These are phyloP conservation scores for Apocrypta bakeri DNA, from an alignment of 1,140 invertebrate species.

Conservation along the genomic window DNA sequence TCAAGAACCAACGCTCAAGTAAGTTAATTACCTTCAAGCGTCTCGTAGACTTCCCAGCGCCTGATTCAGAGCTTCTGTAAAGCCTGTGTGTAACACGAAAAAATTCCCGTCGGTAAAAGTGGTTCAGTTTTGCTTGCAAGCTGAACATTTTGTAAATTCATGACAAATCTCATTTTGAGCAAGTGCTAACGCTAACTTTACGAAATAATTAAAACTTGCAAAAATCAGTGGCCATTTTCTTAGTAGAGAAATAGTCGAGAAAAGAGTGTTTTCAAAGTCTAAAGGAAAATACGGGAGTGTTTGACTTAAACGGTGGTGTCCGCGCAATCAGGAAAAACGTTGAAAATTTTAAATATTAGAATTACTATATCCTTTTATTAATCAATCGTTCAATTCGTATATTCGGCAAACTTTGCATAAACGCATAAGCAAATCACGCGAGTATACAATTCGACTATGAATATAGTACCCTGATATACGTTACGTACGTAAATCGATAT, in stretches of 20 bases:
- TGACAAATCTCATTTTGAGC: conserved; percentile 41
- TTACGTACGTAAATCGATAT: no score
- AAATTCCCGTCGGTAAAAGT: conserved; percentile 19
- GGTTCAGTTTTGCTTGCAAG: conserved; percentile 7
- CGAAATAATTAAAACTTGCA: conserved; percentile 46
- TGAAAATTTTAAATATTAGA: not conserved
- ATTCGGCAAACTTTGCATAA: no score
- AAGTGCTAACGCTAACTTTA: not conserved
- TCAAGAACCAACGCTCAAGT: conserved; percentile 99
- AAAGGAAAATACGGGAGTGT: not conserved
- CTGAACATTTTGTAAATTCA: conserved; percentile 29
- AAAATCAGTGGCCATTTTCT: conserved; percentile 37
- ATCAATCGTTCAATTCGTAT: no score
- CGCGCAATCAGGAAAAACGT: not conserved
- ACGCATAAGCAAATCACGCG: no score
- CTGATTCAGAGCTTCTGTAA: not conserved
- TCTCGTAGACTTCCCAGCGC: not conserved
- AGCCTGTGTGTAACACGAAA: conserved; percentile 5
- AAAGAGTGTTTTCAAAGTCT: not conserved
- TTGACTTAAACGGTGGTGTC: not conserved
- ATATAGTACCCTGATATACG: no score
- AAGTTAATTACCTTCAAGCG: conserved; percentile 77
- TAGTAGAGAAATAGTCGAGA: not conserved
- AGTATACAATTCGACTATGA: no score
- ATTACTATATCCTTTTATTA: no score